phyloP scores from a whole-genome alignment of 2,888 invertebrate species.

The Epinotia brunnichana region DNA sequence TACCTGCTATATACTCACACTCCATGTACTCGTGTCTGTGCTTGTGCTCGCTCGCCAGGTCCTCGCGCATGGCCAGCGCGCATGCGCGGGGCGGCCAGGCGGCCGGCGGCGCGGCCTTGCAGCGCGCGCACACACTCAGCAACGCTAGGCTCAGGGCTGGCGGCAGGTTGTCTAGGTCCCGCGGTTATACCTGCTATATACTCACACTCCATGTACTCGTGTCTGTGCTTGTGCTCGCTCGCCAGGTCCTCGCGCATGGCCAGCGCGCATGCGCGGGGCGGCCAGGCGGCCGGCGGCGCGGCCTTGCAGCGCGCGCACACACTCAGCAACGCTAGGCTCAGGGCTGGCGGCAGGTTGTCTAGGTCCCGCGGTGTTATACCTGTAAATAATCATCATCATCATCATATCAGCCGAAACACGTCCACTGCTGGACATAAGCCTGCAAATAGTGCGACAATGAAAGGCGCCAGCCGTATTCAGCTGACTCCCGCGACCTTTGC shows the following conservation, averaged over 20 bases:
- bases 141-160: too few relatives aligned
- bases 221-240: not conserved
- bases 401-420: too few relatives aligned
- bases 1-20: constrained; percentile 68
- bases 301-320: not conserved
- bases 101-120: constrained; percentile 12
- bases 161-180: too few relatives aligned
- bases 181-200: not conserved
- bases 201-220: constrained; percentile 3
- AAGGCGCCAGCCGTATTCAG: too few relatives aligned
- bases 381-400: too few relatives aligned
- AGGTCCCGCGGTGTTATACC: too few relatives aligned
- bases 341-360: too few relatives aligned
- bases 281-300: constrained; percentile 67
- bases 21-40: constrained; percentile 2
- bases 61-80: constrained; percentile 88
- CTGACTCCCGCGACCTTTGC: too few relatives aligned
- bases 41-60: constrained; percentile 80
- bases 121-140: too few relatives aligned
- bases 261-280: constrained; percentile 86
- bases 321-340: too few relatives aligned
- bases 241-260: constrained; percentile 90
- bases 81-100: constrained; percentile 86
- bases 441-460: too few relatives aligned
- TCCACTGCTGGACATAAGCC: too few relatives aligned